Percentiles rank a stretch among this genome's conserved stretches.
phyloP scores from a whole-genome alignment of 1,140 invertebrate genomes.

The Aphelenchoides fujianensis region DNA sequence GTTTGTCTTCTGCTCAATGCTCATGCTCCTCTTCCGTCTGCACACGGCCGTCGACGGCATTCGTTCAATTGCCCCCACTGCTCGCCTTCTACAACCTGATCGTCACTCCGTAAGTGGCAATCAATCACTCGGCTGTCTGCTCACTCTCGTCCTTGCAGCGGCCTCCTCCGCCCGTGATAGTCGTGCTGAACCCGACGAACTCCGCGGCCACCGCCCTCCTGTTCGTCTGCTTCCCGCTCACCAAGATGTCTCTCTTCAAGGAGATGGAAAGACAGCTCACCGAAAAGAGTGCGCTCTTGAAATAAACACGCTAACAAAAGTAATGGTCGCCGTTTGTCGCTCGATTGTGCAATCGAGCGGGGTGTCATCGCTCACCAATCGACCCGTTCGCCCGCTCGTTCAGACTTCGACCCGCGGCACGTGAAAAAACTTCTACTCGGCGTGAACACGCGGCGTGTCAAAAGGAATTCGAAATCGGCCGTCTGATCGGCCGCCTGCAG shows the following conservation, averaged over 20 bases:
- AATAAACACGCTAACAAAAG: too few relatives aligned
- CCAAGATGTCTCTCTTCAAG: neutral
- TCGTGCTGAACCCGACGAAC: neutral
- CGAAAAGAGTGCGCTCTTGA: too few relatives aligned
- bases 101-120: neutral
- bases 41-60: neutral
- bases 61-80: neutral
- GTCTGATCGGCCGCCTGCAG: too few relatives aligned
- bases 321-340: too few relatives aligned
- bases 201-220: neutral
- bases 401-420: neutral
- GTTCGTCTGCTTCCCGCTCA: neutral
- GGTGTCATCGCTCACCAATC: too few relatives aligned
- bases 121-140: neutral
- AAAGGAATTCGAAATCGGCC: too few relatives aligned
- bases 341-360: too few relatives aligned
- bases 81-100: conserved; percentile 4
- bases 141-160: too few relatives aligned
- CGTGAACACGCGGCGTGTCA: too few relatives aligned
- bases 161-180: neutral
- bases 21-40: neutral
- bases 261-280: neutral
- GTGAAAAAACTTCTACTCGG: neutral
- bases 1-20: neutral
- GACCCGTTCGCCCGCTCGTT: too few relatives aligned